A percentile compares a stretch with the other conserved stretches of the same genome.
phyloP scores from a whole-genome alignment of 2,113 vertebrate species.

The Galbula dea region DNA sequence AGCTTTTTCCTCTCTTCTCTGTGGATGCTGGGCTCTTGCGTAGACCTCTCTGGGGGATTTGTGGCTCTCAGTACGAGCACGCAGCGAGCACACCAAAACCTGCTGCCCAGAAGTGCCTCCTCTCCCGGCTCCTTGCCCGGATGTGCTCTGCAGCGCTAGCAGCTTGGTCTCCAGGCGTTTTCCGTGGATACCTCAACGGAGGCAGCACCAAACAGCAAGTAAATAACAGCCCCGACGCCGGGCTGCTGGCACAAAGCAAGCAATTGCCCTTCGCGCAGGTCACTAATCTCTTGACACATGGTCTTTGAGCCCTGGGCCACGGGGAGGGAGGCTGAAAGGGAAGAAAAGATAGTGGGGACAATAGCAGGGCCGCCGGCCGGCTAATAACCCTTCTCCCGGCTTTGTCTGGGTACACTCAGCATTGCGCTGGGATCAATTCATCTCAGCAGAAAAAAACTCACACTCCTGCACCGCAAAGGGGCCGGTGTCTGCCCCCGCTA shows the following conservation, averaged over 20 bases:
- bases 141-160: accelerated
- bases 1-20: neutral
- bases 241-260: slow-evolving; percentile 34
- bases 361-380: neutral
- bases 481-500: neutral
- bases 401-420: slow-evolving; percentile 17
- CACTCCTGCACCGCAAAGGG: neutral
- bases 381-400: neutral
- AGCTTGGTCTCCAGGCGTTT: neutral
- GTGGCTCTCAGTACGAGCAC: accelerated
- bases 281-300: slow-evolving; percentile 51
- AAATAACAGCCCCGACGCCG: neutral
- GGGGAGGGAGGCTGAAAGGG: slow-evolving; percentile 17
- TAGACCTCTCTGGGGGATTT: accelerated
- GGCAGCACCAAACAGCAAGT: slow-evolving; percentile 30
- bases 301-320: slow-evolving; percentile 31
- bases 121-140: neutral
- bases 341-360: slow-evolving; percentile 37
- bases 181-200: neutral
- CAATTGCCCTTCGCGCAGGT: slow-evolving; percentile 13
- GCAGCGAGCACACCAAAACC: accelerated
- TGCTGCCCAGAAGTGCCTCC: neutral
- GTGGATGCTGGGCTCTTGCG: neutral
- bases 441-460: neutral
- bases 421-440: neutral